These are phyloP conservation scores for Labeo rohita DNA, from an alignment of 2,113 vertebrate species.

Conservation along the genomic window DNA sequence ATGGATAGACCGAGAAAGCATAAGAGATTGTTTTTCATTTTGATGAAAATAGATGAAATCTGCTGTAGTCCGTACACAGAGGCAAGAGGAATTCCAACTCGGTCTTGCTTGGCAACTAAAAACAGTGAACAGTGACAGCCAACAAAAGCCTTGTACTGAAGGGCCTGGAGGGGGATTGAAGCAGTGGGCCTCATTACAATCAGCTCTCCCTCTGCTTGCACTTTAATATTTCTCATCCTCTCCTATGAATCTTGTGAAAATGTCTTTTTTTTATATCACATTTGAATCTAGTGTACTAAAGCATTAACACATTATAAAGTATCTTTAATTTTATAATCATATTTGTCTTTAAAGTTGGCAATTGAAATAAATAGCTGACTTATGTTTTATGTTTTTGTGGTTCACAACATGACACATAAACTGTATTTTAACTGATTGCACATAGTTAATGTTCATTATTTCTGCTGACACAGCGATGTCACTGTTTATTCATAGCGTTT, in stretches of 20 bases:
- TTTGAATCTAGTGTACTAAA: neutral
- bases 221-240: slow-evolving; percentile 21
- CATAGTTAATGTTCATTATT: neutral
- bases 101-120: slow-evolving; percentile 74
- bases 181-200: slow-evolving; percentile 38
- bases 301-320: neutral
- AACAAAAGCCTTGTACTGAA: slow-evolving; percentile 75
- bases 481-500: neutral
- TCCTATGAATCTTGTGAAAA: neutral
- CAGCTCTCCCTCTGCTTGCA: slow-evolving; percentile 16
- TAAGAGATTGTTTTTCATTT: slow-evolving; percentile 67
- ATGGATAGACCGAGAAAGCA: slow-evolving; percentile 68
- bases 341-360: neutral
- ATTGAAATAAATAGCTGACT: neutral
- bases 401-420: neutral
- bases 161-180: slow-evolving; percentile 59
- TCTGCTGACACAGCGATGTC: neutral
- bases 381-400: neutral
- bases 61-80: slow-evolving; percentile 57
- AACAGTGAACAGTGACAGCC: slow-evolving; percentile 72
- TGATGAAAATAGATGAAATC: slow-evolving; percentile 57
- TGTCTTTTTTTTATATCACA: neutral
- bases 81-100: slow-evolving; percentile 68
- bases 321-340: neutral
- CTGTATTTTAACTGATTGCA: neutral